Evolutionary conservation across 2,113 vertebrate genomes (phyloP).

Genomic region (Cettia cetti): DNA sequence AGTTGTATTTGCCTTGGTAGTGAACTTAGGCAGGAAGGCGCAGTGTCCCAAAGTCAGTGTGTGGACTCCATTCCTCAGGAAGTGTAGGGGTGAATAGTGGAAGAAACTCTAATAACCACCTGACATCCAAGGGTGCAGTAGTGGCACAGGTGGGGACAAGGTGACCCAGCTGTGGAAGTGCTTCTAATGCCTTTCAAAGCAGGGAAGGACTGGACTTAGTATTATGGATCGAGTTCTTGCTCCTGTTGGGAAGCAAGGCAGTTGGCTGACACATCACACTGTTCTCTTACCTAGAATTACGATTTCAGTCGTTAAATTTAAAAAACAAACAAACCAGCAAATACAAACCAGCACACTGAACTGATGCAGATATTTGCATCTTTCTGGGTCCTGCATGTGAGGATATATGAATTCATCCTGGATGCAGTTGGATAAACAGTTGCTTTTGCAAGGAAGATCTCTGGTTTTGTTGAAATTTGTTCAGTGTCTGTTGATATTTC

Average conservation of each 20-base stretch:
- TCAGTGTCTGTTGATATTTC: not conserved
- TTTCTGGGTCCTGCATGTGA: not conserved
- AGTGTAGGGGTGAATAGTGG: not conserved
- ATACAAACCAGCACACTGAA: too few species aligned
- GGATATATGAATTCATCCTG: not conserved
- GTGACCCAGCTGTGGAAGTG: accelerated
- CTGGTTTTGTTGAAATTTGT: not conserved
- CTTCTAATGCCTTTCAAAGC: accelerated
- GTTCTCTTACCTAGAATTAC: not conserved
- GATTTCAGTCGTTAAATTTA: not conserved
- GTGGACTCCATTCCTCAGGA: not conserved
- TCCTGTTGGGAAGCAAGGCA: not conserved
- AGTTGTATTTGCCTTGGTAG: not conserved
- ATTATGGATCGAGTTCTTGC: not conserved
- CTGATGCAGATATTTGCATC: accelerated
- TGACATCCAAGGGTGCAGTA: not conserved
- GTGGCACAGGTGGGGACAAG: not conserved
- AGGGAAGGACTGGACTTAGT: not conserved
- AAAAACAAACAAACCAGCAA: not conserved
- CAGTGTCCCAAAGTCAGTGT: not conserved
- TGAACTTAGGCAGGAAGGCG: not conserved
- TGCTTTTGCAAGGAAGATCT: not conserved
- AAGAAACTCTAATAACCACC: not conserved
- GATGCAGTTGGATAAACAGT: not conserved
- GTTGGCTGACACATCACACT: not conserved